Conservation (phyloP, 2,113 vertebrate genomes). For the Hypocryptadius cinnamomeus region DNA sequence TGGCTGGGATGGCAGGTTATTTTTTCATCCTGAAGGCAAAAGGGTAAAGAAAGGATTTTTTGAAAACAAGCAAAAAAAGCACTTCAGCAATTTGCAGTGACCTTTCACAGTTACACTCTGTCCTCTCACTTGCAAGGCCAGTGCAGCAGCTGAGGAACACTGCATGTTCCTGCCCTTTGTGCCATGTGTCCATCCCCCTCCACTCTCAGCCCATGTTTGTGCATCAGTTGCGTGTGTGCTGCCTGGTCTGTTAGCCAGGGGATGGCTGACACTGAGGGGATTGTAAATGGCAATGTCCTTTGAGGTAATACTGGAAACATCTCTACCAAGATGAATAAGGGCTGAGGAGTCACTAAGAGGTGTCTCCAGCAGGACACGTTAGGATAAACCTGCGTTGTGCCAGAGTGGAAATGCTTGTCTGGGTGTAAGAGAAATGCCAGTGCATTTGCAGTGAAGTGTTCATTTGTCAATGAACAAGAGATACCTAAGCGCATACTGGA, state of each 20-base stretch:
- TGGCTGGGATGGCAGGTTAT: background rate
- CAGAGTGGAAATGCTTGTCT: background rate
- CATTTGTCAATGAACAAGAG: background rate
- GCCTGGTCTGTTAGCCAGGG: background rate
- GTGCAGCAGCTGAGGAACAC: background rate
- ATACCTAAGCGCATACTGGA: background rate
- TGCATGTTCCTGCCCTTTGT: fast-evolving
- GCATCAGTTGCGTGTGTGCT: fast-evolving
- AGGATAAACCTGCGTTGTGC: background rate
- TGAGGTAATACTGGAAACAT: background rate
- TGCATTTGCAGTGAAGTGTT: background rate
- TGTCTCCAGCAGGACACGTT: background rate
- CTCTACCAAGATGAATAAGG: background rate
- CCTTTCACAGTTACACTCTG: background rate
- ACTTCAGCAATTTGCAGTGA: background rate
- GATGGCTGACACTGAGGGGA: background rate
- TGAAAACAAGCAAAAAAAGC: background rate
- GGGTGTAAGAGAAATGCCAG: background rate
- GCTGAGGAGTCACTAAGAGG: background rate
- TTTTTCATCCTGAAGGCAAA: background rate
- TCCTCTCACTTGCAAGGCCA: background rate
- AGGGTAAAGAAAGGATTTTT: background rate
- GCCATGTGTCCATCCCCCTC: fast-evolving
- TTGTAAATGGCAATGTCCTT: background rate
- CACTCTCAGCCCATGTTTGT: background rate